phyloP scores from a whole-genome alignment of 2,113 vertebrate species.

The Hippoglossus stenolepis region DNA sequence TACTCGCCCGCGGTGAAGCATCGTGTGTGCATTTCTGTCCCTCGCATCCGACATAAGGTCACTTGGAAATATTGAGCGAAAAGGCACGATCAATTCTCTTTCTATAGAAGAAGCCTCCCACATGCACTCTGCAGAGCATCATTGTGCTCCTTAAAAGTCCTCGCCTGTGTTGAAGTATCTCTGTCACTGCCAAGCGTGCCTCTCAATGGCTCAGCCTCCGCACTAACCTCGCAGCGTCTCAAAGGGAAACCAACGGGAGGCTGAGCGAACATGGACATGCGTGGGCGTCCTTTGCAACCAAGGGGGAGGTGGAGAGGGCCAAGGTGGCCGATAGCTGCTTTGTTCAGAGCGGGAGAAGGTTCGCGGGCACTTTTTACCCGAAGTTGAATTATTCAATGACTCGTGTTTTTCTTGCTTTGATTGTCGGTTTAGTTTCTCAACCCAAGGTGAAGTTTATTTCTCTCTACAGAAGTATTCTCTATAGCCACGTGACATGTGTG shows the following conservation, averaged over 20 bases:
- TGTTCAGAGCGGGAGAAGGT: conserved; percentile 17
- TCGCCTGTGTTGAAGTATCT: conserved; percentile 67
- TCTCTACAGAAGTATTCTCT: background rate
- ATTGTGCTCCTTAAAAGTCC: conserved; percentile 67
- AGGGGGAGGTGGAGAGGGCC: conserved; percentile 42
- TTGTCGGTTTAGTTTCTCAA: conserved; percentile 2
- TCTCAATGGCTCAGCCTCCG: conserved; percentile 71
- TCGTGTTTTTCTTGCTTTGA: conserved; percentile 10
- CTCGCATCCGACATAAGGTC: conserved; percentile 37
- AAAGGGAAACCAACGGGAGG: conserved; percentile 65
- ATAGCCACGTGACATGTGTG: conserved; percentile 10
- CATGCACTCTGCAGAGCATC: conserved; percentile 52
- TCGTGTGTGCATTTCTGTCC: conserved; percentile 40
- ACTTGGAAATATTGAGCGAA: conserved; percentile 23
- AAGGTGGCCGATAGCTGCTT: conserved; percentile 37
- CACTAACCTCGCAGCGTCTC: conserved; percentile 67
- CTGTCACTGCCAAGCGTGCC: conserved; percentile 50
- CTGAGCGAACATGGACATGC: conserved; percentile 50
- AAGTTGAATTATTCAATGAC: conserved; percentile 20
- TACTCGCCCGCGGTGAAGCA: background rate
- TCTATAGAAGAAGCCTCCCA: conserved; percentile 63
- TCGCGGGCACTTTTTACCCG: conserved; percentile 14
- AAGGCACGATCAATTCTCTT: conserved; percentile 39
- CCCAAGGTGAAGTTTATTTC: background rate
- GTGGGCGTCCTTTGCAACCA: conserved; percentile 55